phyloP scores from a whole-genome alignment of 2,888 invertebrate species.

The Lathronympha strigana region DNA sequence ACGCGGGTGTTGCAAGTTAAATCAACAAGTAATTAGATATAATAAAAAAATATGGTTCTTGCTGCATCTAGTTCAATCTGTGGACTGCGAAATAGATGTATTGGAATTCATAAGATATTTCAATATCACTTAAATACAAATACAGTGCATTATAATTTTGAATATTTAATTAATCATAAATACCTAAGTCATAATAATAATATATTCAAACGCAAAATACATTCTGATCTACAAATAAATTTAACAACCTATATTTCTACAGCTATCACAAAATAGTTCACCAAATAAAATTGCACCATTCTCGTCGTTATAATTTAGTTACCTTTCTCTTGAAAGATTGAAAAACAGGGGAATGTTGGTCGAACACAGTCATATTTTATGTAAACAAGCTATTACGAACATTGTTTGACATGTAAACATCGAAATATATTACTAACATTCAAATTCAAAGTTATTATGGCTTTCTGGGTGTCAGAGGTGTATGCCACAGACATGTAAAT shows the following conservation, averaged over 20 bases:
- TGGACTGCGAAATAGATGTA: too few species aligned
- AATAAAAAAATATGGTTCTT: too few species aligned
- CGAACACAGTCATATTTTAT: slow-evolving; percentile 21
- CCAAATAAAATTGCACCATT: slow-evolving; percentile 34
- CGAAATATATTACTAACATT: slow-evolving; percentile 10
- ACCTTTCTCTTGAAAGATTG: background rate
- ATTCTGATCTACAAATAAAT: slow-evolving; percentile 16
- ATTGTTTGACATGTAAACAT: slow-evolving; percentile 6
- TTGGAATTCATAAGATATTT: too few species aligned
- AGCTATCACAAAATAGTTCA: slow-evolving; percentile 34
- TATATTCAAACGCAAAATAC: slow-evolving; percentile 20
- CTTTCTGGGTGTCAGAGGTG: background rate
- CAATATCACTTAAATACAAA: slow-evolving; percentile 24
- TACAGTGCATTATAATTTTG: slow-evolving; percentile 18
- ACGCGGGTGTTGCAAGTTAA: too few species aligned
- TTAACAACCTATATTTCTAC: slow-evolving; percentile 19
- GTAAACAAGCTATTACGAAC: background rate
- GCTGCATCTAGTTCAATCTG: too few species aligned
- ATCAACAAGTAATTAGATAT: too few species aligned
- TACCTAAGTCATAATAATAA: slow-evolving; percentile 11
- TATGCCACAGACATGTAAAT: too few species aligned
- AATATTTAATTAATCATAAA: background rate
- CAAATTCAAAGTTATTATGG: background rate
- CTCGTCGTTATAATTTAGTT: background rate
- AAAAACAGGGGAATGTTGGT: slow-evolving; percentile 32